Conservation (phyloP, 2,888 invertebrate species). For the Sminthurides aquaticus region DNA sequence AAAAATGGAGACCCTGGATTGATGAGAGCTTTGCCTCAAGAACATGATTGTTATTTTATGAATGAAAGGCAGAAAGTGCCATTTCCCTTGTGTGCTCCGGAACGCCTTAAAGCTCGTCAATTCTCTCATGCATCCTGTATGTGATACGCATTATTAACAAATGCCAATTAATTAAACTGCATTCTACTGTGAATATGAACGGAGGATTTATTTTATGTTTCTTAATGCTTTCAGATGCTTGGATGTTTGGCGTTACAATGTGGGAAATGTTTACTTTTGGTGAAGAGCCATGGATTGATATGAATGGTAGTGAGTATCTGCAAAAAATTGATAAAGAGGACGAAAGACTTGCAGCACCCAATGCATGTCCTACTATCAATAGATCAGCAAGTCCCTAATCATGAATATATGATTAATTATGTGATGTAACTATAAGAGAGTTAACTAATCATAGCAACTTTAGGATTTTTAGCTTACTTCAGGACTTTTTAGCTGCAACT, state of each 20-base stretch:
- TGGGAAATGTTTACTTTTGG: conserved; percentile 99
- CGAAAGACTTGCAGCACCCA: conserved; percentile 77
- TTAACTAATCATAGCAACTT: too few species aligned
- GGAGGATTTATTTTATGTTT: too few species aligned
- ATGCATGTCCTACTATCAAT: conserved; percentile 79
- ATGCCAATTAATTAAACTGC: not conserved
- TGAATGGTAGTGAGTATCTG: conserved; percentile 85
- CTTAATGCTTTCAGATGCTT: conserved; percentile 59
- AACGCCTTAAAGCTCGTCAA: conserved; percentile 82
- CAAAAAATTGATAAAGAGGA: conserved; percentile 86
- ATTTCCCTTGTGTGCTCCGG: conserved; percentile 98
- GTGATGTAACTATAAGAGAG: too few species aligned
- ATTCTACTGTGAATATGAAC: not conserved
- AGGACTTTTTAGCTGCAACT: too few species aligned
- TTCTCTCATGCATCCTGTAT: conserved; percentile 80
- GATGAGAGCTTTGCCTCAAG: conserved; percentile 88
- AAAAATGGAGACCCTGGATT: conserved; percentile 99
- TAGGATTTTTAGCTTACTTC: too few species aligned
- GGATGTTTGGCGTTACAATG: conserved; percentile 96
- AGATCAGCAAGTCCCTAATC: too few species aligned
- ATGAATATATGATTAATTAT: too few species aligned
- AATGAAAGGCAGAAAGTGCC: conserved; percentile 94
- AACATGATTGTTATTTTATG: conserved; percentile 98
- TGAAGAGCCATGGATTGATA: conserved; percentile 72
- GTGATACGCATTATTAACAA: not conserved